phyloP scores from a whole-genome alignment of 2,888 invertebrate species.

The Gymnosoma rotundatum region DNA sequence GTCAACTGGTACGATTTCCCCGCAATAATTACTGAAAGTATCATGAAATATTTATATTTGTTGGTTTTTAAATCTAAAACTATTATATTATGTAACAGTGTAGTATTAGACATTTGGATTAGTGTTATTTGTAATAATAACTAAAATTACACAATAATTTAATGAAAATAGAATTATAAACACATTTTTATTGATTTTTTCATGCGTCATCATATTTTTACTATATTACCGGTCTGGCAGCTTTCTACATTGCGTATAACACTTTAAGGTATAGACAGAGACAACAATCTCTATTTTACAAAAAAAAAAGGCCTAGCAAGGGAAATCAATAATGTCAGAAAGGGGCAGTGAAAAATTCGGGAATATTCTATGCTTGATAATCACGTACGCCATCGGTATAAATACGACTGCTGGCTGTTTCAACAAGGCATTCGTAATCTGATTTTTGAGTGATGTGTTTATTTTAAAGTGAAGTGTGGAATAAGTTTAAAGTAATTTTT shows the following conservation, averaged over 20 bases:
- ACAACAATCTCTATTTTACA: background rate
- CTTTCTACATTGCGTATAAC: background rate
- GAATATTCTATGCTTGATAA: slow-evolving; percentile 40
- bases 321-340: slow-evolving; percentile 64
- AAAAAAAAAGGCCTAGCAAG: background rate
- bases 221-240: background rate
- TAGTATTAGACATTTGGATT: too few species aligned
- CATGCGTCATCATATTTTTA: background rate
- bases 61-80: too few species aligned
- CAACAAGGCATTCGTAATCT: slow-evolving; percentile 35
- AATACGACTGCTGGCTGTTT: slow-evolving; percentile 39
- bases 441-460: slow-evolving; percentile 30
- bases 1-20: too few species aligned
- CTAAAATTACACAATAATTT: too few species aligned
- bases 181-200: too few species aligned
- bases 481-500: background rate
- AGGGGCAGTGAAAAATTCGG: slow-evolving; percentile 59
- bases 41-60: too few species aligned
- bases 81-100: too few species aligned
- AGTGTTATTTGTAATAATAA: too few species aligned
- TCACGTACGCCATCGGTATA: slow-evolving; percentile 60
- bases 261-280: background rate
- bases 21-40: too few species aligned
- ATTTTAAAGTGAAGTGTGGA: background rate
- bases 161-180: too few species aligned